Evolutionary conservation across 2,113 vertebrate genomes (phyloP).

Genomic region (Dasyornis broadbenti): DNA sequence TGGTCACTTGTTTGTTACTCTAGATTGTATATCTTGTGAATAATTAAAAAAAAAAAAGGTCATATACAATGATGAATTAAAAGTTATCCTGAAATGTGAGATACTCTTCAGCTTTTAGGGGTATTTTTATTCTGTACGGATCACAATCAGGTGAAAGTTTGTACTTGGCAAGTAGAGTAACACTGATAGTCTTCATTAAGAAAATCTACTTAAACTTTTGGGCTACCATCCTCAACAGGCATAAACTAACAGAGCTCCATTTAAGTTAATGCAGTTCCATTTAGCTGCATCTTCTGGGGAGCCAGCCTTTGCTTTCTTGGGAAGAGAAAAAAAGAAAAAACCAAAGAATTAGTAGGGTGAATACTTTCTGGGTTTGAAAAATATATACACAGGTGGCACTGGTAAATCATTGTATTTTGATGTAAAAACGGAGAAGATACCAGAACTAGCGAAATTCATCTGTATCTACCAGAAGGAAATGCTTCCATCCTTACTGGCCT

Average conservation of each 20-base stretch:
- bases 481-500: background rate
- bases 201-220: background rate
- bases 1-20: background rate
- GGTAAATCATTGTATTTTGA: background rate
- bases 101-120: background rate
- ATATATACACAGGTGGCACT: background rate
- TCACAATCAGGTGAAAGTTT: background rate
- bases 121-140: background rate
- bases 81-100: background rate
- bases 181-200: background rate
- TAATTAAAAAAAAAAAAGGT: background rate
- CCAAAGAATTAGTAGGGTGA: background rate
- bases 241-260: background rate
- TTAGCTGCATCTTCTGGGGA: background rate
- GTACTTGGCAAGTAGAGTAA: background rate
- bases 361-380: background rate
- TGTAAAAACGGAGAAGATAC: background rate
- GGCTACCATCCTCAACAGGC: background rate
- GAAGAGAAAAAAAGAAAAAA: background rate
- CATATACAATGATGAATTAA: background rate
- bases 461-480: background rate
- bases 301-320: background rate
- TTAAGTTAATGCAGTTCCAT: background rate
- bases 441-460: background rate
- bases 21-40: background rate